A percentile compares a stretch with the other conserved stretches of the same genome.
These are phyloP conservation scores for Notothenia rossii DNA, from an alignment of 2,113 vertebrate genomes.

Conservation along the genomic window DNA sequence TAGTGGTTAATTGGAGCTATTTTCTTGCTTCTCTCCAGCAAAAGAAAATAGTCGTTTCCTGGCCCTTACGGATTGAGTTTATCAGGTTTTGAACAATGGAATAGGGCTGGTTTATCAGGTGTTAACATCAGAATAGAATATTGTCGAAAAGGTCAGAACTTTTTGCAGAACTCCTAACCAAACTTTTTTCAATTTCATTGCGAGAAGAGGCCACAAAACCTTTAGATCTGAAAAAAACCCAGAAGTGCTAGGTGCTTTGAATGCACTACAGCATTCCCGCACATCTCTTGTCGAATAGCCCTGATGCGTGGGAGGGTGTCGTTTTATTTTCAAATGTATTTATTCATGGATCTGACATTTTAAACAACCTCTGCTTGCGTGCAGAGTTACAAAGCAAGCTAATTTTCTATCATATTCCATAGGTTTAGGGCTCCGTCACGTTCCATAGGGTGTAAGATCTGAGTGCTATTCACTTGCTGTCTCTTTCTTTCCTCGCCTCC, in stretches of 20 bases:
- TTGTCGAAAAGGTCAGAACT: conserved; percentile 54
- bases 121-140: conserved; percentile 66
- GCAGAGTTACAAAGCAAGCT: conserved; percentile 67
- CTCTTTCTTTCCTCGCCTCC: conserved; percentile 47
- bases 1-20: conserved; percentile 73
- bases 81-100: conserved; percentile 72
- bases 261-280: conserved; percentile 46
- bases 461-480: conserved; percentile 47
- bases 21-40: conserved; percentile 67
- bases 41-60: conserved; percentile 51
- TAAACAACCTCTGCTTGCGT: conserved; percentile 66
- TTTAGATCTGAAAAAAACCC: conserved; percentile 42
- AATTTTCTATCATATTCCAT: conserved; percentile 68
- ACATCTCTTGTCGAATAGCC: conserved; percentile 48
- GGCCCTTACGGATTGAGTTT: conserved; percentile 70
- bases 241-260: conserved; percentile 32
- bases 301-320: conserved; percentile 63
- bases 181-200: conserved; percentile 71
- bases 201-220: conserved; percentile 47
- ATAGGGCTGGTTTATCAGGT: conserved; percentile 56
- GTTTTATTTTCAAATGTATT: conserved; percentile 78
- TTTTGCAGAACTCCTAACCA: conserved; percentile 53
- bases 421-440: conserved; percentile 58
- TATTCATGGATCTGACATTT: conserved; percentile 81
- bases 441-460: conserved; percentile 59